phyloP scores from a whole-genome alignment of 2,888 invertebrate genomes.

The Lasioglossum marginatum region DNA sequence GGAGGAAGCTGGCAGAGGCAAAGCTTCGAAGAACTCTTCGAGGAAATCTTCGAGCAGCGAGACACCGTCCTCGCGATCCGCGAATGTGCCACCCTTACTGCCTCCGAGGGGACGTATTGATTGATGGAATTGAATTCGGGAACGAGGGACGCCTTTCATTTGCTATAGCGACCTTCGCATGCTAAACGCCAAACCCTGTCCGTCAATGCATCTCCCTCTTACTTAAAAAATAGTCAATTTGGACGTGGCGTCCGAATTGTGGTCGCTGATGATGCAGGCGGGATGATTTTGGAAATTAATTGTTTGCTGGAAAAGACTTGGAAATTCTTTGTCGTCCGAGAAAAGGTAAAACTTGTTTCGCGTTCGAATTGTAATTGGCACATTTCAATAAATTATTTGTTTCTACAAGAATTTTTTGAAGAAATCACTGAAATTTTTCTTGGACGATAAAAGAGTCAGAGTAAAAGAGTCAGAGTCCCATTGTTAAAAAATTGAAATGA shows the following conservation, averaged over 20 bases:
- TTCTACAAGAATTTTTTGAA: not conserved
- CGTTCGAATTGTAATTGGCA: not conserved
- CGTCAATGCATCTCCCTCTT: not conserved
- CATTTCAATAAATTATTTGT: not conserved
- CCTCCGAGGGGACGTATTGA: slow-evolving; percentile 19
- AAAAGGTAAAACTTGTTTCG: not conserved
- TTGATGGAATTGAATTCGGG: slow-evolving; percentile 37
- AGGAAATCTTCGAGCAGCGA: not conserved
- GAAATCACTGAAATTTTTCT: not conserved
- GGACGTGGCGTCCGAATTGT: not conserved
- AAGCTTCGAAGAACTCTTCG: not conserved
- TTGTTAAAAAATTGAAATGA: not conserved
- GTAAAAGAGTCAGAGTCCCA: not conserved
- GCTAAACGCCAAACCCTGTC: slow-evolving; percentile 7
- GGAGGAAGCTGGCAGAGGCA: not conserved
- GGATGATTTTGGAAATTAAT: not conserved
- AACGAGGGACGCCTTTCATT: slow-evolving; percentile 22
- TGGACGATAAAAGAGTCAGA: not conserved
- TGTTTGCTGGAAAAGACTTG: not conserved
- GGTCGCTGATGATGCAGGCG: not conserved
- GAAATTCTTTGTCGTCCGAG: not conserved
- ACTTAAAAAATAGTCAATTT: not conserved
- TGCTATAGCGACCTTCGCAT: not conserved
- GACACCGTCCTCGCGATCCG: slow-evolving; percentile 1
- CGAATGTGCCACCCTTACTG: not conserved